Evolutionary conservation across 2,113 vertebrate genomes (phyloP).

Genomic region (Cacatua alba): DNA sequence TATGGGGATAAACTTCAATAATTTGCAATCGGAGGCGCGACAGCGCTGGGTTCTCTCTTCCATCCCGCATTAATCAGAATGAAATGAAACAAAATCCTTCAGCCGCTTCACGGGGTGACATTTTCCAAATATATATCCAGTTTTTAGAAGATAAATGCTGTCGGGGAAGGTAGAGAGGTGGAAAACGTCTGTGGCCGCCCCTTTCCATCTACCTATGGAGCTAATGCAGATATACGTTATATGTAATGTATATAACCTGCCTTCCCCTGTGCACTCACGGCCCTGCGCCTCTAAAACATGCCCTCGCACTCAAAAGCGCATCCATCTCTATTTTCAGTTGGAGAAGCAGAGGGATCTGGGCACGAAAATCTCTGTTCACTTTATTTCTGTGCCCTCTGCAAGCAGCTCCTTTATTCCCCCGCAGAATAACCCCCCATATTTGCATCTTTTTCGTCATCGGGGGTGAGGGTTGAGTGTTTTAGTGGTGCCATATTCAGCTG

Average conservation of each 20-base stretch:
- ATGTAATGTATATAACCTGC: neutral
- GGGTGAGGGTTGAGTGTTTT: neutral
- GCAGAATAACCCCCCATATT: neutral
- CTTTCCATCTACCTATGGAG: neutral
- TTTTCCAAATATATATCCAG: neutral
- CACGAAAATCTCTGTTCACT: neutral
- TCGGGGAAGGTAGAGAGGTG: neutral
- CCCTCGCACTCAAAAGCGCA: rapidly evolving
- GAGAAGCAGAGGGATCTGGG: neutral
- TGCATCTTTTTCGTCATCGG: neutral
- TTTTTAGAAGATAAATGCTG: neutral
- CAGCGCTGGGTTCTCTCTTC: neutral
- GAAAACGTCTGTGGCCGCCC: neutral
- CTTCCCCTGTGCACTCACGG: rapidly evolving
- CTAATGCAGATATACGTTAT: neutral
- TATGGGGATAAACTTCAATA: constrained; percentile 65
- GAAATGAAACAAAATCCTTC: neutral
- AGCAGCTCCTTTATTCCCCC: neutral
- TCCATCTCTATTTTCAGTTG: rapidly evolving
- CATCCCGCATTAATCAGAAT: neutral
- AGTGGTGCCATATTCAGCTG: neutral
- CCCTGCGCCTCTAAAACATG: neutral
- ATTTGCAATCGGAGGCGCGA: neutral
- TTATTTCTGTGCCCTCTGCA: neutral
- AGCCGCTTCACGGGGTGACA: neutral